phyloP scores from a whole-genome alignment of 2,888 invertebrate species.

The Eumacrocentrus americanus region DNA sequence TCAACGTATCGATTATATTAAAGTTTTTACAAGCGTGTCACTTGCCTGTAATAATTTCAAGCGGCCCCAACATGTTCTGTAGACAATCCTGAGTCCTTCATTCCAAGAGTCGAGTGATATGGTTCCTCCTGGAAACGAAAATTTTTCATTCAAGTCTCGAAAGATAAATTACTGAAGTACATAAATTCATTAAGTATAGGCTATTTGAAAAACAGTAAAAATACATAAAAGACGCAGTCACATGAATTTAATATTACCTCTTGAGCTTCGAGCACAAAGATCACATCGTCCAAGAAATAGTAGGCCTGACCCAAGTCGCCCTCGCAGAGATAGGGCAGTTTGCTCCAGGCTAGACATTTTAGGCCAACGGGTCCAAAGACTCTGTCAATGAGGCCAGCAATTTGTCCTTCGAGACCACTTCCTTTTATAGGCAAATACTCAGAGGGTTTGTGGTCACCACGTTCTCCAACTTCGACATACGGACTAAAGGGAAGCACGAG shows the following conservation, averaged over 20 bases:
- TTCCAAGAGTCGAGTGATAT: conserved; percentile 27
- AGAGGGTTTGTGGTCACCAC: conserved; percentile 73
- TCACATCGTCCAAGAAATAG: conserved; percentile 89
- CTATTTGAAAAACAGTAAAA: neutral
- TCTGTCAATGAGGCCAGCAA: conserved; percentile 70
- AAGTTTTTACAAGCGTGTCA: conserved; percentile 59
- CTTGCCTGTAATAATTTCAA: conserved; percentile 38
- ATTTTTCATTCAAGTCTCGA: neutral
- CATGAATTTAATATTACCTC: conserved; percentile 29
- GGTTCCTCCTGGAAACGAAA: conserved; percentile 35
- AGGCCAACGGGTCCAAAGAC: conserved; percentile 75
- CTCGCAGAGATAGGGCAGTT: conserved; percentile 95
- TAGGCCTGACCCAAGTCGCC: conserved; percentile 91
- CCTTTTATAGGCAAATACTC: conserved; percentile 75
- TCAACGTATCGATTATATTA: conserved; percentile 43
- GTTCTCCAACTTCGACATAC: conserved; percentile 87
- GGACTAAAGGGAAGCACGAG: conserved; percentile 92
- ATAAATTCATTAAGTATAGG: too few relatives aligned
- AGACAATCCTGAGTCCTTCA: conserved; percentile 25
- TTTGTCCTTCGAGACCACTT: conserved; percentile 79
- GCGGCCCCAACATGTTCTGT: conserved; percentile 17
- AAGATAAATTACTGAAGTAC: neutral
- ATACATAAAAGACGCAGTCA: neutral
- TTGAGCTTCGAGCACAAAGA: conserved; percentile 76
- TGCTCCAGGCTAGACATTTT: conserved; percentile 81